Evolutionary conservation across 2,113 vertebrate species (phyloP).

Genomic region (Atrichornis clamosus): DNA sequence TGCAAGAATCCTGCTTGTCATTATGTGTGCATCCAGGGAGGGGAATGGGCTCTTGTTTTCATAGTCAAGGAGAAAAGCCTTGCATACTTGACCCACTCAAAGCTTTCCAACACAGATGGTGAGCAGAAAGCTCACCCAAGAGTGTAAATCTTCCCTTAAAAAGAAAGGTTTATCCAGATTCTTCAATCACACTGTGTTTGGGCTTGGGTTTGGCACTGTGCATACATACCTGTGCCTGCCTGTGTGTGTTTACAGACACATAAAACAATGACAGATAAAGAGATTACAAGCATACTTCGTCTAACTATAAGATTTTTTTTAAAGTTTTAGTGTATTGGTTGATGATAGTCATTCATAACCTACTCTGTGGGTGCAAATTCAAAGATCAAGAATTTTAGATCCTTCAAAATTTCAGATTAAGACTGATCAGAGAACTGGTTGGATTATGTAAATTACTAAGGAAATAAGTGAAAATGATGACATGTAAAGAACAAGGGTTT

Average conservation of each 20-base stretch:
- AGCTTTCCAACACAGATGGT: background rate
- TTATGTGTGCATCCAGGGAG: background rate
- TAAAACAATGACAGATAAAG: background rate
- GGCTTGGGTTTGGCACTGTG: background rate
- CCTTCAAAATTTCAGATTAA: background rate
- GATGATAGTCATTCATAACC: background rate
- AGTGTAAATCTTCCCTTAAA: background rate
- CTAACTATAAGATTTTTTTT: background rate
- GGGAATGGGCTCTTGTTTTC: background rate
- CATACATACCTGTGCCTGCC: background rate
- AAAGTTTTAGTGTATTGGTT: background rate
- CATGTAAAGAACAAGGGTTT: background rate
- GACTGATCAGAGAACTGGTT: background rate
- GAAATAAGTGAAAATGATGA: background rate
- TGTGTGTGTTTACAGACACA: background rate
- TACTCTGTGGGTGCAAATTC: background rate
- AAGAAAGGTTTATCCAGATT: background rate
- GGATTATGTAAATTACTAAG: background rate
- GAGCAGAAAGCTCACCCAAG: background rate
- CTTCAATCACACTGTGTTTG: background rate
- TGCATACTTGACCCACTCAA: background rate
- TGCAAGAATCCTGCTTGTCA: background rate
- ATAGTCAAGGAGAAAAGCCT: background rate
- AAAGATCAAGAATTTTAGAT: background rate
- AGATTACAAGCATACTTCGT: background rate